These are phyloP conservation scores for Fulmarus glacialis DNA, from an alignment of 2,113 vertebrate genomes.

Conservation along the genomic window DNA sequence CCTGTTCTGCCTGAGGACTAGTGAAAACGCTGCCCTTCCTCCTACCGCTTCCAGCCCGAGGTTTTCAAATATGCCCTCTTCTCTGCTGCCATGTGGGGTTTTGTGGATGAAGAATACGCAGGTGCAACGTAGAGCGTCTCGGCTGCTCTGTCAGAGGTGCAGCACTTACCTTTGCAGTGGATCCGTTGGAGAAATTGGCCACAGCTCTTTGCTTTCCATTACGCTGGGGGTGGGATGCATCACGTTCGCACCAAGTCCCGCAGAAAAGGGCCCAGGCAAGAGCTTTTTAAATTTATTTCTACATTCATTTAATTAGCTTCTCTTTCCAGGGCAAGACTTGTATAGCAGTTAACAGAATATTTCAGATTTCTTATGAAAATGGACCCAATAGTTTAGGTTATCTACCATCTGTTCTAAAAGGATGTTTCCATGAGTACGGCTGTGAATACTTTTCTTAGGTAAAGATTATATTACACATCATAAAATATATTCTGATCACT, in stretches of 20 bases:
- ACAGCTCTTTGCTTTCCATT: not conserved
- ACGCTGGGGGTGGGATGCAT: not conserved
- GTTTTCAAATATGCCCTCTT: not conserved
- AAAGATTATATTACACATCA: not conserved
- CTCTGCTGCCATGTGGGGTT: not conserved
- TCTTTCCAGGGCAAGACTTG: not conserved
- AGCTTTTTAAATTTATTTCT: not conserved
- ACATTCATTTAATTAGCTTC: not conserved
- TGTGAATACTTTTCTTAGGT: not conserved
- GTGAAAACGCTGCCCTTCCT: not conserved
- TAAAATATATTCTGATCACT: not conserved
- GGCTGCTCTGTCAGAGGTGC: not conserved
- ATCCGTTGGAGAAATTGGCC: not conserved
- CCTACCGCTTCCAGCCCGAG: not conserved
- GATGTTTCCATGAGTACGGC: not conserved
- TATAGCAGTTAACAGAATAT: not conserved
- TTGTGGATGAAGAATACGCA: not conserved
- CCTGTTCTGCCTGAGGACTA: no score
- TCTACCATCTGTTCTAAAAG: not conserved
- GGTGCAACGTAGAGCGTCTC: no score
- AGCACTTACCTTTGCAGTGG: no score
- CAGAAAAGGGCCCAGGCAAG: not conserved
- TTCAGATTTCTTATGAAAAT: not conserved
- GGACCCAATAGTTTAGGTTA: not conserved
- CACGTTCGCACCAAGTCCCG: fast-evolving